phyloP scores from a whole-genome alignment of 2,113 vertebrate species.

The Phyllostomus discolor region DNA sequence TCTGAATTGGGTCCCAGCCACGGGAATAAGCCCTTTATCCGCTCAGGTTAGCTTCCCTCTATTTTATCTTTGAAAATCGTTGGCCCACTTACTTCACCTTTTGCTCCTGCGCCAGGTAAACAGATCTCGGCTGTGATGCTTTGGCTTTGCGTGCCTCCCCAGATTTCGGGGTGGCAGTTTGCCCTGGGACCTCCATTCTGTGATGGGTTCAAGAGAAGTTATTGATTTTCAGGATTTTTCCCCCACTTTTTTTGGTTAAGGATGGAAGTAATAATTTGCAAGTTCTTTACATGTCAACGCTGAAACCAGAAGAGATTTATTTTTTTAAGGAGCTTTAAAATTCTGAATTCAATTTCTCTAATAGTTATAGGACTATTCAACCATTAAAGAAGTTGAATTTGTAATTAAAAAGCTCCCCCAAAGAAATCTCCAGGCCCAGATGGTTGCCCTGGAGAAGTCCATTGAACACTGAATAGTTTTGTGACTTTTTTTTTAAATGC shows the following conservation, averaged over 20 bases:
- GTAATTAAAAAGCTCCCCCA: background rate
- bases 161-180: background rate
- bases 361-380: background rate
- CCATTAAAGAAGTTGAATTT: conserved; percentile 11
- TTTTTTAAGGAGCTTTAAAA: background rate
- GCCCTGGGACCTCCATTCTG: background rate
- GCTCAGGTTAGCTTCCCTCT: background rate
- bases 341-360: background rate
- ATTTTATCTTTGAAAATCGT: background rate
- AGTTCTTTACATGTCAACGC: background rate
- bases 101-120: background rate
- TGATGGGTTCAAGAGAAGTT: background rate
- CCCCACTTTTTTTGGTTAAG: background rate
- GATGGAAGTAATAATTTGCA: background rate
- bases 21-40: background rate
- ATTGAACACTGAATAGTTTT: background rate
- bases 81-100: background rate
- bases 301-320: background rate
- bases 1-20: fast-evolving
- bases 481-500: background rate
- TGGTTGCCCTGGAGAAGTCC: background rate
- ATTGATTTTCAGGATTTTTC: background rate
- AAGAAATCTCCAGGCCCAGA: background rate
- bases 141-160: background rate
- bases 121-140: background rate